phyloP scores from a whole-genome alignment of 2,113 vertebrate species.

The Kobus ellipsiprymnus region DNA sequence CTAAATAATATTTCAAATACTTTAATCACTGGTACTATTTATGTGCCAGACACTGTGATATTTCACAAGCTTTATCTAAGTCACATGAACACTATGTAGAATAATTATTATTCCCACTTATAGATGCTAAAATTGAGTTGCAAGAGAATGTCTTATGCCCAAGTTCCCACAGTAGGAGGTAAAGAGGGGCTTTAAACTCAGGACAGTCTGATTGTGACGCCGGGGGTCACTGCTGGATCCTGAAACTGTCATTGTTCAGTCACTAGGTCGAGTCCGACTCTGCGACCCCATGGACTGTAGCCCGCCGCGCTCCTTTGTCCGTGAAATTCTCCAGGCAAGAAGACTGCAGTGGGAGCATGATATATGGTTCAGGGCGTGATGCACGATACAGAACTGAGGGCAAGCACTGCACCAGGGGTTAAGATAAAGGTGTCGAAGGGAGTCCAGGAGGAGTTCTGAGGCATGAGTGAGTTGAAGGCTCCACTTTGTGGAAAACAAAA shows the following conservation, averaged over 20 bases:
- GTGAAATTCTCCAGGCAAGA: neutral
- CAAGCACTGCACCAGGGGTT: rapidly evolving
- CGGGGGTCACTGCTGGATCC: neutral
- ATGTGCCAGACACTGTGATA: neutral
- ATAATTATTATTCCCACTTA: neutral
- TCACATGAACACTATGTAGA: neutral
- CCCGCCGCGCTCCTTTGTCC: neutral
- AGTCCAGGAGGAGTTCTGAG: neutral
- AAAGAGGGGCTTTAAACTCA: neutral
- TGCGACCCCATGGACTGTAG: neutral
- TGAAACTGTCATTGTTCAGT: neutral
- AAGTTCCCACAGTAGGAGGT: neutral
- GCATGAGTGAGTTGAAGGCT: neutral
- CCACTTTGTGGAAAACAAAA: neutral
- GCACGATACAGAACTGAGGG: rapidly evolving
- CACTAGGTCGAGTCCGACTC: neutral
- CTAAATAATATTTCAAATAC: neutral
- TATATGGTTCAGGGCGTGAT: rapidly evolving
- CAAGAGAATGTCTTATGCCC: neutral
- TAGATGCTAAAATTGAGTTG: neutral
- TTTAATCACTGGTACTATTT: neutral
- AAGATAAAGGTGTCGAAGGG: neutral
- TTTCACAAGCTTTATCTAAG: neutral
- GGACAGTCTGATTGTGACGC: rapidly evolving
- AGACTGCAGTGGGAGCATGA: neutral